Evolutionary conservation across 2,888 invertebrate genomes (phyloP).

Genomic region (Temnothorax rugatulus): DNA sequence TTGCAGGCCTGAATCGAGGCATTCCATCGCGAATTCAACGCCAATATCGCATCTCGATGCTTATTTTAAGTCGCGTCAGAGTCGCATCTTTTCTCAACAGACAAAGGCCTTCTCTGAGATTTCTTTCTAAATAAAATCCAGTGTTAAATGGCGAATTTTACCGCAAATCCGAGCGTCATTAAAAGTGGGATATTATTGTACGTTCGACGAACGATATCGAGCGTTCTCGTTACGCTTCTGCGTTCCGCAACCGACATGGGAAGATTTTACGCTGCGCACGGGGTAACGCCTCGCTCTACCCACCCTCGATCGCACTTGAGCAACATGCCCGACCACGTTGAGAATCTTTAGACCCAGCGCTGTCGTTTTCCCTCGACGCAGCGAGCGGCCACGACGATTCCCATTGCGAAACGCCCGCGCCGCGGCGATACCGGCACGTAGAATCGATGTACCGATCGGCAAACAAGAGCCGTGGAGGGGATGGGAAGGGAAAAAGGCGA

Average conservation of each 20-base stretch:
- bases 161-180: no score
- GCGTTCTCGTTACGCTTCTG: neutral
- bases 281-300: conserved; percentile 12
- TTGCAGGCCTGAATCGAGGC: neutral
- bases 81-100: neutral
- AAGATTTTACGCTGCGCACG: conserved; percentile 8
- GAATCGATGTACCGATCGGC: conserved; percentile 1
- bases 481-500: conserved; percentile 16
- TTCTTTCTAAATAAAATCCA: neutral
- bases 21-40: neutral
- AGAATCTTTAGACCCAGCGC: neutral
- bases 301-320: conserved; percentile 14
- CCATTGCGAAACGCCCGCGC: conserved; percentile 19
- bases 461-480: neutral
- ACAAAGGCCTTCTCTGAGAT: neutral
- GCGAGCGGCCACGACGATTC: conserved; percentile 22
- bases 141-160: neutral
- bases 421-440: neutral
- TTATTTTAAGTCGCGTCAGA: no score
- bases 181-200: neutral
- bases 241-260: neutral
- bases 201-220: neutral
- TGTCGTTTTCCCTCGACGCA: conserved; percentile 27
- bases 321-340: conserved; percentile 17
- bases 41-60: neutral